Percentiles rank a stretch among this genome's conserved stretches.
These are phyloP conservation scores for Salvelinus namaycush DNA, from an alignment of 2,113 vertebrate species.

Conservation along the genomic window DNA sequence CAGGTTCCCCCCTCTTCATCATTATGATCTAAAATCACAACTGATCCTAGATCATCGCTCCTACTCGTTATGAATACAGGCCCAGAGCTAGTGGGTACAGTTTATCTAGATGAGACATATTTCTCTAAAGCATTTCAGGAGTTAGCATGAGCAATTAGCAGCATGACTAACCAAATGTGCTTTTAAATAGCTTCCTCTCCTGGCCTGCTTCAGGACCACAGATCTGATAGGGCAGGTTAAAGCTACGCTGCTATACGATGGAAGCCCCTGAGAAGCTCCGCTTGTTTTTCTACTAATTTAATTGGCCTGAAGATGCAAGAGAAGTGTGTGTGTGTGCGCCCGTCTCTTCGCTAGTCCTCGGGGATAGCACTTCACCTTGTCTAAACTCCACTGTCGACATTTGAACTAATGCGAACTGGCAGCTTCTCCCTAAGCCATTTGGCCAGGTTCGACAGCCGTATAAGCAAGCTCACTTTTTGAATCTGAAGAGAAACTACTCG, in stretches of 20 bases:
- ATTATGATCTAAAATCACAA: too few species aligned
- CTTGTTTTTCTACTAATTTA: not conserved
- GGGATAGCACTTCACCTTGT: conserved; percentile 1
- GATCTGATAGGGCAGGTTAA: not conserved
- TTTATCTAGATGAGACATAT: too few species aligned
- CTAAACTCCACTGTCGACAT: conserved; percentile 4
- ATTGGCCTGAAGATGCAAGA: not conserved
- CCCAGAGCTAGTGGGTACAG: too few species aligned
- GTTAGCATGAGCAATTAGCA: not conserved
- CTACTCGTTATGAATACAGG: too few species aligned
- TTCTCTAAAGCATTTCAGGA: too few species aligned
- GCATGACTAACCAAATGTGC: not conserved
- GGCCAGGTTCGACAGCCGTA: not conserved
- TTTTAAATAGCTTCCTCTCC: conserved; percentile 3
- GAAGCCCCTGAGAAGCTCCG: not conserved
- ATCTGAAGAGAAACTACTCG: too few species aligned
- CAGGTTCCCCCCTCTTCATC: too few species aligned
- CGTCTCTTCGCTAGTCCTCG: not conserved
- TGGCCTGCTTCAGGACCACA: not conserved
- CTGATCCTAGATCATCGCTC: too few species aligned
- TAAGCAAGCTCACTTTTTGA: not conserved
- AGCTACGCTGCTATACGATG: not conserved
- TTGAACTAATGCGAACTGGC: not conserved
- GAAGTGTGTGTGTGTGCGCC: not conserved
- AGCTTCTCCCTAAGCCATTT: not conserved